Evolutionary conservation across 2,888 invertebrate species (phyloP), one percentile per base, ranked within the genome.

Genomic region (Clusia tigrina): DNA sequence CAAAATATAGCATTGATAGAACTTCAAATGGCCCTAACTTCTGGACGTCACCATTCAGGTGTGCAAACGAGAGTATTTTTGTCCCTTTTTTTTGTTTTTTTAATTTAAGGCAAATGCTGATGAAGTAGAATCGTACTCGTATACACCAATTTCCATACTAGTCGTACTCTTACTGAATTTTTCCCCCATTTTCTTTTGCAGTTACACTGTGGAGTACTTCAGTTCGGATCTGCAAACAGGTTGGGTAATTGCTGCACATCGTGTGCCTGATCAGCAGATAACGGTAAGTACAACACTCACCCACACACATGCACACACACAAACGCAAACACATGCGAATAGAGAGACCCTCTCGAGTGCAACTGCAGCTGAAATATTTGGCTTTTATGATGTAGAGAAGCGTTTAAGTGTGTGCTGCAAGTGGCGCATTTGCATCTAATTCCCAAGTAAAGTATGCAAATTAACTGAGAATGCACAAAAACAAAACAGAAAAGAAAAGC

Each of bases 131-230:
- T n/a, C n/a, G n/a, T n/a, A n/a, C n/a, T n/a, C n/a, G n/a, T n/a
- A n/a, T n/a, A n/a, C n/a, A n/a, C n/a, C n/a, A n/a, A n/a, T n/a
- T n/a, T n/a, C n/a, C n/a, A n/a, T n/a, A n/a, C n/a, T n/a, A n/a
- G n/a, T n/a, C n/a, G n/a, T n/a, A n/a, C n/a, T n/a, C n/a, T n/a
- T n/a, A n/a, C n/a, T n/a, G n/a, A n/a, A n/a, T n/a, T 37, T 51
- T 37, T 23, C 12, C 32, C 22, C 20, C 22, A 23, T 15, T 52
- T 59, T 53, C 20, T 25, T 58, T 65, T 68, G 87, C 71, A 92
- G 92, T 46, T 95, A 93, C 79, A 89, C 90, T 10, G 88, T 92
- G 54, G 91, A 92, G 79, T 91, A 91, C 78, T 91, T 90, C 82
- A 90, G 90, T 81, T 89, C 89, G 12, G 92, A 92, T 81, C 85